Base-by-base conservation (phyloP, 2,888 invertebrate species). In the Pecten maximus region DNA sequence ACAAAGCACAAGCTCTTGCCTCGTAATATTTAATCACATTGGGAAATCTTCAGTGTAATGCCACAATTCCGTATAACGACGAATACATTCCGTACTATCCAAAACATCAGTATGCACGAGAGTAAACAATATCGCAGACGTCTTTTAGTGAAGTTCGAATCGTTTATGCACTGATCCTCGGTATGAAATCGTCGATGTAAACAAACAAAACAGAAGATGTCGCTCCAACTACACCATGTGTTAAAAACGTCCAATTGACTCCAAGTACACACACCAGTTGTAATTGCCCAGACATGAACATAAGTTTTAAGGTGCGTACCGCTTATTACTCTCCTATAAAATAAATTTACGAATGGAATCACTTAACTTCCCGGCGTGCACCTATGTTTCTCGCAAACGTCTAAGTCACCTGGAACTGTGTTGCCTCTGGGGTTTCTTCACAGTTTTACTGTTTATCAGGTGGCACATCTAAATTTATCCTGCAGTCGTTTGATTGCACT, bases 401-500 rank as follows among this genome's bases (percentile, higher is more conserved):
- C 74, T 35, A 35, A 74, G 35, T 60, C 23, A 28, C 8, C 28
- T 35, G 35, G 74, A 28, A 35, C 35, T 74, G 74, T 74, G 35
- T 28, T 28, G 28, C 35, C 35, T 23, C 74, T 35, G 35, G 35
- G 74, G 8, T 28, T 23, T 19, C 10, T 35, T 1, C 28, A 28
- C 74, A 15, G 28, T 28, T 6, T 35, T 8, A 2, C 12, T 74
- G 74, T 74, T 74, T 74, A 74, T 74, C 74, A 74, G 19, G 74
- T 74, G 74, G 74, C 74, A 74, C 28, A 74, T 74, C 74, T 74
- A 74, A 74, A 74, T 10, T 74, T 74, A 74, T 74, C 74, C 74
- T 74, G 74, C 74, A 74, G 74, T 12, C 28, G 12, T 74, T 74
- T 74, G 74, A 74, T 74, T 74, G 35, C 74, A 35, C 35, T 16